phyloP scores from a whole-genome alignment of 2,113 vertebrate species.

The Mastomys coucha region DNA sequence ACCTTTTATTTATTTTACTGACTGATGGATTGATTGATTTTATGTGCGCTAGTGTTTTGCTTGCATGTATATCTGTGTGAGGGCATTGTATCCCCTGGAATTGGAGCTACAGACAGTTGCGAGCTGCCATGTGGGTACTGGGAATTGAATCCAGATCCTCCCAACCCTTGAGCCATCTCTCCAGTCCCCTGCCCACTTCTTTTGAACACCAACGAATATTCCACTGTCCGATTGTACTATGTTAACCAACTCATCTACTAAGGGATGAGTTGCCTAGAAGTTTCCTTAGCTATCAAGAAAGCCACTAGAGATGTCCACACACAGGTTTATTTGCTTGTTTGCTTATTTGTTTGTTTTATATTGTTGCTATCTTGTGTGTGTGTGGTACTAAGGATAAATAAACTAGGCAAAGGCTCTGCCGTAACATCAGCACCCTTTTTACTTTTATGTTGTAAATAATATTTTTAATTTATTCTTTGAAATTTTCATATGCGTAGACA shows the following conservation, averaged over 20 bases:
- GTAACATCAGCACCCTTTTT: background rate
- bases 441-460: background rate
- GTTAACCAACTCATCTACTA: background rate
- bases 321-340: background rate
- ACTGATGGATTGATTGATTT: background rate
- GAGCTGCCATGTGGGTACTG: background rate
- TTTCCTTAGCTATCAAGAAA: conserved; percentile 4
- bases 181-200: background rate
- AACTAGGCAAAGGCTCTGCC: background rate
- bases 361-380: background rate
- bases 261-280: background rate
- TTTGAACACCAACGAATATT: background rate
- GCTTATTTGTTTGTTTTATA: no score
- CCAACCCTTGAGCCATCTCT: background rate
- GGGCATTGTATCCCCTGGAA: background rate
- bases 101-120: background rate
- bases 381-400: background rate
- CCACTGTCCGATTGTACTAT: background rate
- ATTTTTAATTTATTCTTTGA: background rate
- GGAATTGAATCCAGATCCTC: background rate
- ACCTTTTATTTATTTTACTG: background rate
- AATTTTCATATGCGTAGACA: background rate
- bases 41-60: background rate
- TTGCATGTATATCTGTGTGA: background rate
- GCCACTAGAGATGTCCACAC: background rate